Percentiles rank a stretch among this genome's conserved stretches.
Conservation (phyloP, 2,113 vertebrate genomes). For the Tupaia tana region DNA sequence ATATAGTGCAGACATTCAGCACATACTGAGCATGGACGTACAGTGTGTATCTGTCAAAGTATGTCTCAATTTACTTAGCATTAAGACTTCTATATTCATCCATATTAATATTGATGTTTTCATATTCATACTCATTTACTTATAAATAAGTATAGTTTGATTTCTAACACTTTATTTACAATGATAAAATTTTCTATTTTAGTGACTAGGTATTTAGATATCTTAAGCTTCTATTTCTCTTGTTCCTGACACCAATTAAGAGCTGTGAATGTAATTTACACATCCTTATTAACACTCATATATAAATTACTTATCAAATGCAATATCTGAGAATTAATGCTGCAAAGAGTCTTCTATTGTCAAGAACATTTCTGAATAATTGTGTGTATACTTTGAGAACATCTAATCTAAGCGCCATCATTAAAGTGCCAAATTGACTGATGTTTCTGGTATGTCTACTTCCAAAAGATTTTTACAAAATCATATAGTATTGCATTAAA, state of each 20-base stretch:
- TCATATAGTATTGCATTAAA: neutral
- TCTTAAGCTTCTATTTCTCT: slow-evolving; percentile 45
- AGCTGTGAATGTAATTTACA: slow-evolving; percentile 31
- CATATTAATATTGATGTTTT: no score
- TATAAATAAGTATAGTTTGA: neutral
- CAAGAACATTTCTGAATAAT: neutral
- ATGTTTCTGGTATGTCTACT: neutral
- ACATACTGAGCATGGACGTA: no score
- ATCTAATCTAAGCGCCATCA: neutral
- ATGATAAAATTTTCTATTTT: slow-evolving; percentile 22
- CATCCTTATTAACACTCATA: slow-evolving; percentile 28
- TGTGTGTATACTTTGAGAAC: neutral
- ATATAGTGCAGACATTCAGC: no score
- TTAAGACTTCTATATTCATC: no score
- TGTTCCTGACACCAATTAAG: slow-evolving; percentile 47
- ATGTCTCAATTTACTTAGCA: no score
- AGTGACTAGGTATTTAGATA: neutral
- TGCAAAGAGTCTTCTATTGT: neutral
- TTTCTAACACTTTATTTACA: neutral
- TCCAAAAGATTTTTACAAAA: neutral
- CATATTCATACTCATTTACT: neutral
- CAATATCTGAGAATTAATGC: slow-evolving; percentile 23
- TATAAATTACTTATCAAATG: neutral
- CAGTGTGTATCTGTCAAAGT: no score
- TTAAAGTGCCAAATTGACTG: neutral